These are phyloP conservation scores for Aphidoletes aphidimyza DNA, from an alignment of 2,888 invertebrate species.

Conservation along the genomic window DNA sequence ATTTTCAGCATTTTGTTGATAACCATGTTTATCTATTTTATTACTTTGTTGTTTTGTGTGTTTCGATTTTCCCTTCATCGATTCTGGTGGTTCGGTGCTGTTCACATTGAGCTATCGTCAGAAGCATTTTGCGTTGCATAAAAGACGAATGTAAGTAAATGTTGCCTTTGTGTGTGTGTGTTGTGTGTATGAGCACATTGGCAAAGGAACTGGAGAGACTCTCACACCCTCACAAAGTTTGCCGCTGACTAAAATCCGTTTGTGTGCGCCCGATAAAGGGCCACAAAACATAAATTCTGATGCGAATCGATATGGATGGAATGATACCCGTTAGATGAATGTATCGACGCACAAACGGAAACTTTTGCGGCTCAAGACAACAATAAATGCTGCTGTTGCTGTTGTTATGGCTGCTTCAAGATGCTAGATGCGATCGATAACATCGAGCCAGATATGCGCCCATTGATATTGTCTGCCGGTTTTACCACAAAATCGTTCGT, in stretches of 20 bases:
- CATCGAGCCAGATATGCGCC: slow-evolving; percentile 21
- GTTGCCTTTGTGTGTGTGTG: not conserved
- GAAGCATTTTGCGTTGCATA: slow-evolving; percentile 23
- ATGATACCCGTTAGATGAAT: slow-evolving; percentile 1
- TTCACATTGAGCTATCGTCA: slow-evolving; percentile 1
- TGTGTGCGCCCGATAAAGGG: slow-evolving; percentile 10
- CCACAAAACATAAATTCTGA: slow-evolving; percentile 49
- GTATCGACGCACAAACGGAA: slow-evolving; percentile 14
- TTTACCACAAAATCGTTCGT: slow-evolving; percentile 45
- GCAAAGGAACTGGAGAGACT: no score
- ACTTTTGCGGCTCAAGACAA: slow-evolving; percentile 27
- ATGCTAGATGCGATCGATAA: not conserved
- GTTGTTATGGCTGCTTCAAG: no score
- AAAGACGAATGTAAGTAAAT: slow-evolving; percentile 36
- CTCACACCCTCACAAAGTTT: not conserved
- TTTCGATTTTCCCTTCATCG: not conserved
- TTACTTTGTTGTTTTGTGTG: slow-evolving; percentile 37
- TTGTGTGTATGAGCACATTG: not conserved
- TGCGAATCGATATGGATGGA: slow-evolving; percentile 50
- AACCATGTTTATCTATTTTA: slow-evolving; percentile 53
- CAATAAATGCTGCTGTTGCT: not conserved
- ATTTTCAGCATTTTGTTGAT: slow-evolving; percentile 46
- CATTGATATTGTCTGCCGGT: slow-evolving; percentile 18
- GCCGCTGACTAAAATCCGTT: not conserved
- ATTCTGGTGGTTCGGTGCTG: no score